A percentile compares a stretch with the other conserved stretches of the same genome.
Conservation (phyloP, 1,140 invertebrate species). For the Drosophila pectinifera region DNA sequence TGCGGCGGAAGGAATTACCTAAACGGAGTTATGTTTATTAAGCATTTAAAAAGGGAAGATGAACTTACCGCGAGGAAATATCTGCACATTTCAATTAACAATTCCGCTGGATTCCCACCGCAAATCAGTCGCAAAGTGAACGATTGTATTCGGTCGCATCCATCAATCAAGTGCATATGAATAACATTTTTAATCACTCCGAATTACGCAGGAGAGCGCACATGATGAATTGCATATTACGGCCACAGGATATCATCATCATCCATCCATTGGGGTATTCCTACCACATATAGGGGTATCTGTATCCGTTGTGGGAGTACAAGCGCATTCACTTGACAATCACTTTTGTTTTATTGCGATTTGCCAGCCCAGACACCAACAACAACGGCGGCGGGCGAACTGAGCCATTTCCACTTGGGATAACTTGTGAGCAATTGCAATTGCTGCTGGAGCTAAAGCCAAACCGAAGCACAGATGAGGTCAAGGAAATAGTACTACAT, state of each 20-base stretch:
- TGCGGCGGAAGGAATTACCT: slow-evolving; percentile 50
- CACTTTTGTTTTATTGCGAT: slow-evolving; percentile 82
- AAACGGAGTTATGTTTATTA: slow-evolving; percentile 72
- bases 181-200: slow-evolving; percentile 78
- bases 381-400: slow-evolving; percentile 57
- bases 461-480: slow-evolving; percentile 3
- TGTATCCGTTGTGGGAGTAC: slow-evolving; percentile 44
- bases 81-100: slow-evolving; percentile 30
- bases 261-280: slow-evolving; percentile 2
- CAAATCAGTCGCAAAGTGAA: slow-evolving; percentile 53
- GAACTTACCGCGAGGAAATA: not conserved
- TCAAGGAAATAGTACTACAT: not conserved
- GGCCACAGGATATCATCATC: slow-evolving; percentile 14
- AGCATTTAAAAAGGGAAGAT: slow-evolving; percentile 70
- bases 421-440: slow-evolving; percentile 83
- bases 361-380: slow-evolving; percentile 56
- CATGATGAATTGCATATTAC: slow-evolving; percentile 78
- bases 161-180: slow-evolving; percentile 76
- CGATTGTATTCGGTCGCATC: slow-evolving; percentile 43
- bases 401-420: slow-evolving; percentile 80
- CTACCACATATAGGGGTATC: slow-evolving; percentile 5
- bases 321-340: slow-evolving; percentile 82
- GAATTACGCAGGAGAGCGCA: slow-evolving; percentile 77
- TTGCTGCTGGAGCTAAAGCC: slow-evolving; percentile 41
- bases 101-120: not conserved